Conservation (phyloP, 2,113 vertebrate species). For the Laticauda laticaudata region DNA sequence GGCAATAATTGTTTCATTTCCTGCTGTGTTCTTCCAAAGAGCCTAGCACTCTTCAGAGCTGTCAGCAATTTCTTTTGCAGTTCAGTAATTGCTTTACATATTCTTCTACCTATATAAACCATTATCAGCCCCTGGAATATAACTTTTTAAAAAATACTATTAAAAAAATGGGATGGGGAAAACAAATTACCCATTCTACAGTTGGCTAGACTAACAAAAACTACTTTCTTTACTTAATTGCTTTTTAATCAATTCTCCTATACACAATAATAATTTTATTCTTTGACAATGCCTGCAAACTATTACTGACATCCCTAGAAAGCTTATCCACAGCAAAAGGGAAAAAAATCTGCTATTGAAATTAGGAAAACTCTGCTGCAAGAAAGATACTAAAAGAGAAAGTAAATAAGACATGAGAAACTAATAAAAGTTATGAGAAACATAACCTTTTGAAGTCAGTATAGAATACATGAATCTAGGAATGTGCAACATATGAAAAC, state of each 20-base stretch:
- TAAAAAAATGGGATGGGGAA: background rate
- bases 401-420: background rate
- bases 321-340: background rate
- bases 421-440: background rate
- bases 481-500: background rate
- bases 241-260: background rate
- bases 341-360: background rate
- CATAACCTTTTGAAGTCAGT: background rate
- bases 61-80: constrained; percentile 10
- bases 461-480: background rate
- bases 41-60: background rate
- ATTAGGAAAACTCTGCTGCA: background rate
- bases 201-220: background rate
- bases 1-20: constrained; percentile 7
- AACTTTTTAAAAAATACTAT: background rate
- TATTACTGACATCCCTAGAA: background rate
- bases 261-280: background rate
- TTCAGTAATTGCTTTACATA: constrained; percentile 13
- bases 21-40: background rate
- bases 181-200: background rate
- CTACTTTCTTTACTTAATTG: background rate
- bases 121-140: background rate
- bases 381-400: background rate
- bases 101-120: background rate
- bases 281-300: background rate